A percentile compares a stretch with the other conserved stretches of the same genome.
These are phyloP conservation scores for Ditylenchus dipsaci DNA, from an alignment of 1,140 invertebrate species.

Conservation along the genomic window DNA sequence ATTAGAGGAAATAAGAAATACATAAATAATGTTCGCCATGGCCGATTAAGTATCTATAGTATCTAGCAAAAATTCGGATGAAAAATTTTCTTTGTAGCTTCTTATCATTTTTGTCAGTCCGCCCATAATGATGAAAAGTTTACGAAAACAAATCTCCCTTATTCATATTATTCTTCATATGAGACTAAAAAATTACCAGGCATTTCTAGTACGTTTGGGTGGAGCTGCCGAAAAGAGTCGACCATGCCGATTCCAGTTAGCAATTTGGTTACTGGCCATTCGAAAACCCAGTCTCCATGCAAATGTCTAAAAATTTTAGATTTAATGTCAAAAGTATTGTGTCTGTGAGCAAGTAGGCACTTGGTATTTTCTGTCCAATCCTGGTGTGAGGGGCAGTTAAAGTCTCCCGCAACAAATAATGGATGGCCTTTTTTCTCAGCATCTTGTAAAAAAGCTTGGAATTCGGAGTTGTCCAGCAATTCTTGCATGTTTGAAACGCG, in stretches of 20 bases:
- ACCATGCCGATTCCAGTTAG: conserved; percentile 11
- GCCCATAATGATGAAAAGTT: no score
- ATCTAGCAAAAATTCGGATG: no score
- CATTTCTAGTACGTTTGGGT: conserved; percentile 24
- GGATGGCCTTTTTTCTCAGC: conserved; percentile 27
- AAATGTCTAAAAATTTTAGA: conserved; percentile 3
- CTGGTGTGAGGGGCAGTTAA: conserved; percentile 53
- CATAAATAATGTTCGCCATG: no score
- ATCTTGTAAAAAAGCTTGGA: conserved; percentile 13
- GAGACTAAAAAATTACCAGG: conserved; percentile 18
- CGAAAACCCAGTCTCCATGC: conserved; percentile 37
- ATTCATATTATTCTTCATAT: neutral
- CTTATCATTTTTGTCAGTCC: no score
- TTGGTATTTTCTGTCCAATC: conserved; percentile 50
- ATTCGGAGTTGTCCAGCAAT: conserved; percentile 11
- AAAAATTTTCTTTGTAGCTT: no score
- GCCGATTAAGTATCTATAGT: no score
- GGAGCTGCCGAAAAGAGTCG: conserved; percentile 31
- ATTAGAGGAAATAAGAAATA: no score
- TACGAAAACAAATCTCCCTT: no score
- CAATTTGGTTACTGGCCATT: conserved; percentile 41
- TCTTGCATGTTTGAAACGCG: conserved; percentile 35
- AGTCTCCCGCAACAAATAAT: conserved; percentile 50
- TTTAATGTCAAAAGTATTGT: conserved; percentile 2
- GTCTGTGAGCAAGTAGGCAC: conserved; percentile 19